Conservation (phyloP, 1,140 invertebrate species). For the Agrilus planipennis region DNA sequence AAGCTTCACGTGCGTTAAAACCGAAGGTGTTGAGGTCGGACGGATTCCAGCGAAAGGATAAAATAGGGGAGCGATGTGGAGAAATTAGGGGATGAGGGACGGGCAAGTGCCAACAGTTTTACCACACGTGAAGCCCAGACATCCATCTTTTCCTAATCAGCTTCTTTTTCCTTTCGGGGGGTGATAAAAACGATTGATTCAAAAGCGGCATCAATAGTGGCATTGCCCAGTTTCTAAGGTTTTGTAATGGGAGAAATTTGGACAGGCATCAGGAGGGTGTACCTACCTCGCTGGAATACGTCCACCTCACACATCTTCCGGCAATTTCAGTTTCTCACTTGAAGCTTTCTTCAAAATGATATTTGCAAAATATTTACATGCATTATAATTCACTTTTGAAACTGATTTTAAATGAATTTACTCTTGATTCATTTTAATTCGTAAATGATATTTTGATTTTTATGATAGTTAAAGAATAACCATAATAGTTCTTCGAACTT, state of each 20-base stretch:
- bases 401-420: no score
- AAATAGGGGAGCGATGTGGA: conserved; percentile 9
- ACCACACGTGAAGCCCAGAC: conserved; percentile 30
- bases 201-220: conserved; percentile 25
- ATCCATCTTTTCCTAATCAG: conserved; percentile 11
- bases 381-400: no score
- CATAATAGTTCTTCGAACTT: no score
- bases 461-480: no score
- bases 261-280: conserved; percentile 23
- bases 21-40: conserved; percentile 17
- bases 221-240: conserved; percentile 27
- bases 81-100: conserved; percentile 15
- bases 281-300: conserved; percentile 26
- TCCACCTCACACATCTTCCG: conserved; percentile 16
- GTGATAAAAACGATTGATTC: conserved; percentile 19
- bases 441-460: no score
- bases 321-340: no score
- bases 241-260: conserved; percentile 25
- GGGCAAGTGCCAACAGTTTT: conserved; percentile 34
- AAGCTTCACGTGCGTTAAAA: conserved; percentile 29
- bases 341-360: no score
- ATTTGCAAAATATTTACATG: no score
- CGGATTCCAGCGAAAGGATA: conserved; percentile 22
- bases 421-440: no score
- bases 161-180: conserved; percentile 19